Percentiles rank a stretch among this genome's conserved stretches.
phyloP scores from a whole-genome alignment of 2,113 vertebrate genomes.

The Brachypodius melanocephalos region DNA sequence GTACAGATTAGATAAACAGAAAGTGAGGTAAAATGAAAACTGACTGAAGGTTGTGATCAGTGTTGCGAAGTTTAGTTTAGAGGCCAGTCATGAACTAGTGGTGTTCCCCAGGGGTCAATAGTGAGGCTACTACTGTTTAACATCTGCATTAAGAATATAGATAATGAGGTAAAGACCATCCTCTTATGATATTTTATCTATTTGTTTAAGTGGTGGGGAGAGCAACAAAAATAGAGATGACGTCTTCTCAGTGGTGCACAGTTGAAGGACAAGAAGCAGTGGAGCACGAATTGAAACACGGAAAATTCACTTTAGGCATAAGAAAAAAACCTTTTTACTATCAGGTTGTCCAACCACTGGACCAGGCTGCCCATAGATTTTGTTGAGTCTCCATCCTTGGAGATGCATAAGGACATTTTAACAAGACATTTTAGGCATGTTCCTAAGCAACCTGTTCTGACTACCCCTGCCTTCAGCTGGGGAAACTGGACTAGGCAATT shows the following conservation, averaged over 20 bases:
- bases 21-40: neutral
- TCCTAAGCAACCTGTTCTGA: neutral
- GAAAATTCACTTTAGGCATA: neutral
- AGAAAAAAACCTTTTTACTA: neutral
- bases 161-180: neutral
- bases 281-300: neutral
- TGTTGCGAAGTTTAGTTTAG: neutral
- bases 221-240: neutral
- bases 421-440: neutral
- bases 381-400: neutral
- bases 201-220: neutral
- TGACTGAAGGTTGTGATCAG: neutral
- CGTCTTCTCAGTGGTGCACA: neutral
- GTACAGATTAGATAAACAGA: neutral
- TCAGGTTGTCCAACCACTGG: neutral
- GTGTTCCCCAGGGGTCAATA: neutral
- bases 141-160: neutral
- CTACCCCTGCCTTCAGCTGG: neutral
- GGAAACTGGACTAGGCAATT: neutral
- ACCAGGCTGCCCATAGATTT: neutral
- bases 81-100: neutral
- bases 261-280: rapidly evolving
- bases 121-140: neutral
- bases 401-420: neutral
- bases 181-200: neutral